These are phyloP conservation scores for Entomobrya proxima DNA, from an alignment of 2,888 invertebrate species.

Conservation along the genomic window DNA sequence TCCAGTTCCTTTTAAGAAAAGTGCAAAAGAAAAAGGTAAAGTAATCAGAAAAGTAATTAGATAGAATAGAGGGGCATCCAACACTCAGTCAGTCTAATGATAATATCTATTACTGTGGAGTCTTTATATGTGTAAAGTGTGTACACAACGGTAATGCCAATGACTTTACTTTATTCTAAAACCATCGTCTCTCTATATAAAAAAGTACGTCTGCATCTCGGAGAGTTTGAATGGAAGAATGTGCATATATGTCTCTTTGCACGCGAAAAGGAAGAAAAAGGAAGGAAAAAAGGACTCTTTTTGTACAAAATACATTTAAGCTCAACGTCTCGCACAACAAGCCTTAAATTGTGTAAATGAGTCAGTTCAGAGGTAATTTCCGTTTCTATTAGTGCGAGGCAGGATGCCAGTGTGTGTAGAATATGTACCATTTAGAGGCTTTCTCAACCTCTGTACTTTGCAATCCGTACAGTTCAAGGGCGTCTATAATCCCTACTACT, in stretches of 20 bases:
- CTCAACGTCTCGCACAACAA: not conserved
- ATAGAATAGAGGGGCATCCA: slow-evolving; percentile 35
- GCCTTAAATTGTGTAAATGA: slow-evolving; percentile 15
- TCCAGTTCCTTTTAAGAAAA: slow-evolving; percentile 71
- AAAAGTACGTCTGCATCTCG: not conserved
- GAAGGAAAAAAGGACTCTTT: not conserved
- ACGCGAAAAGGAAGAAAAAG: not conserved
- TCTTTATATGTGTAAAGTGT: no score
- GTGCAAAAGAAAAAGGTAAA: slow-evolving; percentile 47
- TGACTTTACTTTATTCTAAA: no score
- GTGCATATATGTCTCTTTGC: no score
- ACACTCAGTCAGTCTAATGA: slow-evolving; percentile 45
- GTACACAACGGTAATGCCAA: not conserved
- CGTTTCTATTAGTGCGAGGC: not conserved
- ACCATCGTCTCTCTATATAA: no score
- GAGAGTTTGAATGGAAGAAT: no score
- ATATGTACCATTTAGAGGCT: not conserved
- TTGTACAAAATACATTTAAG: not conserved
- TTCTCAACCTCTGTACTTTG: not conserved
- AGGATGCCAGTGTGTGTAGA: no score
- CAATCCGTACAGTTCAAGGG: not conserved
- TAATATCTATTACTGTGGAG: slow-evolving; percentile 26
- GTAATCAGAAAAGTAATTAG: slow-evolving; percentile 58
- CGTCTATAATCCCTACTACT: no score
- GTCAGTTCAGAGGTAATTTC: slow-evolving; percentile 19